Evolutionary conservation across 2,113 vertebrate species (phyloP).

Genomic region (Coryphaenoides rupestris): DNA sequence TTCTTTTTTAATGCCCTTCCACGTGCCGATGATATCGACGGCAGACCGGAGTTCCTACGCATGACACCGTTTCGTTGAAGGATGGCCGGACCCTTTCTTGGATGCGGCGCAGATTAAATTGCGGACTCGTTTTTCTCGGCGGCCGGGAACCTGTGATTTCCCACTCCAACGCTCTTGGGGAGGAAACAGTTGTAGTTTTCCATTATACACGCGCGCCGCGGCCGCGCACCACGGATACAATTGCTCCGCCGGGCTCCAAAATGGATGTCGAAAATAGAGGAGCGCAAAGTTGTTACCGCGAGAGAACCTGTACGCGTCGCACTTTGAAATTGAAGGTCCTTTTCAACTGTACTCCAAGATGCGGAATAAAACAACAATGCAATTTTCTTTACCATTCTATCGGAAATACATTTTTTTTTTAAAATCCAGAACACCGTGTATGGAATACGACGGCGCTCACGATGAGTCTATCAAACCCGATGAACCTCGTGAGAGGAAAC

Average conservation of each 20-base stretch:
- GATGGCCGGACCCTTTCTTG: conserved; percentile 44
- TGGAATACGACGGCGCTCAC: no score
- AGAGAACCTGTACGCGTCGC: no score
- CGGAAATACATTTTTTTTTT: no score
- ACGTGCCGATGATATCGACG: conserved; percentile 64
- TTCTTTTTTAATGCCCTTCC: conserved; percentile 61
- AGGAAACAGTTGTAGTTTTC: conserved; percentile 19
- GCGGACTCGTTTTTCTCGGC: conserved; percentile 45
- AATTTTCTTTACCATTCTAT: not conserved
- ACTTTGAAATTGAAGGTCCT: no score
- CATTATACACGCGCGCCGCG: conserved; percentile 23
- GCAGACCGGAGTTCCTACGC: conserved; percentile 52
- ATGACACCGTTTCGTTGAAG: conserved; percentile 59
- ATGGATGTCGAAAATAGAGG: not conserved
- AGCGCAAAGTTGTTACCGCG: no score
- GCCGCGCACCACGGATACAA: conserved; percentile 14
- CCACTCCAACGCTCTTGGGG: conserved; percentile 42
- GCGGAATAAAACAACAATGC: not conserved
- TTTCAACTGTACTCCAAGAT: not conserved
- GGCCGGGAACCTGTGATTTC: conserved; percentile 41
- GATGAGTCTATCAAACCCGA: no score
- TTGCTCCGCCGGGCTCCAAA: not conserved
- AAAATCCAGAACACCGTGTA: no score
- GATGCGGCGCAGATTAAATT: conserved; percentile 50
- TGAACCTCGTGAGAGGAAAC: no score